phyloP scores from a whole-genome alignment of 2,113 vertebrate genomes.

The Glaucidium brasilianum region DNA sequence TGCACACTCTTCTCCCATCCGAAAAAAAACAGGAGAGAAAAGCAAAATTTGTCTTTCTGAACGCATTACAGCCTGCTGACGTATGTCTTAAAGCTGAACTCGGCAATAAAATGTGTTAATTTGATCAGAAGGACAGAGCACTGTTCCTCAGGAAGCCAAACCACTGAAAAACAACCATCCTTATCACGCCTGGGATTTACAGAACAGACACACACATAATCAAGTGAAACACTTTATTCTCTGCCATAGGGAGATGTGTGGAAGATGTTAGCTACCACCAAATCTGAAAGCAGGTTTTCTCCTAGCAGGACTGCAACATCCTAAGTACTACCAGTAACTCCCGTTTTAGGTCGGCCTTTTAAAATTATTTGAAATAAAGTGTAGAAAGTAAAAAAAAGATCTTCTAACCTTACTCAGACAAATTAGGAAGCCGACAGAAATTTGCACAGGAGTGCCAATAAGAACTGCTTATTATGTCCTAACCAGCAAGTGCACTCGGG shows the following conservation, averaged over 20 bases:
- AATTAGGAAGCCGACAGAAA: background rate
- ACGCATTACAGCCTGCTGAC: background rate
- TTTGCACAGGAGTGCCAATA: background rate
- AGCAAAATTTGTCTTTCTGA: background rate
- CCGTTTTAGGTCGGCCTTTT: background rate
- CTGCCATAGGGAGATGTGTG: background rate
- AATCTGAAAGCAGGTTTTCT: background rate
- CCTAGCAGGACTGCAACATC: background rate
- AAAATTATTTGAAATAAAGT: background rate
- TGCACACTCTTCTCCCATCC: background rate
- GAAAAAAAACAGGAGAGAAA: background rate
- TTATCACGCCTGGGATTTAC: background rate
- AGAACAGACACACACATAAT: background rate
- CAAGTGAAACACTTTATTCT: background rate
- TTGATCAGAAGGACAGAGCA: background rate
- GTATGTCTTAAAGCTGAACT: background rate
- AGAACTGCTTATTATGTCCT: background rate
- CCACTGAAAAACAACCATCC: background rate
- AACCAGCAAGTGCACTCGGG: background rate
- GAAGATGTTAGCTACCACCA: background rate
- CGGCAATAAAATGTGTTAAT: slow-evolving; percentile 15
- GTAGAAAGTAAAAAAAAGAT: background rate
- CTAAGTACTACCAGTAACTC: background rate
- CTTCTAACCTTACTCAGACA: background rate
- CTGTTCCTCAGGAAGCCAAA: background rate